These are phyloP conservation scores for Saccostrea cuccullata DNA, from an alignment of 1,140 invertebrate genomes.

Conservation along the genomic window DNA sequence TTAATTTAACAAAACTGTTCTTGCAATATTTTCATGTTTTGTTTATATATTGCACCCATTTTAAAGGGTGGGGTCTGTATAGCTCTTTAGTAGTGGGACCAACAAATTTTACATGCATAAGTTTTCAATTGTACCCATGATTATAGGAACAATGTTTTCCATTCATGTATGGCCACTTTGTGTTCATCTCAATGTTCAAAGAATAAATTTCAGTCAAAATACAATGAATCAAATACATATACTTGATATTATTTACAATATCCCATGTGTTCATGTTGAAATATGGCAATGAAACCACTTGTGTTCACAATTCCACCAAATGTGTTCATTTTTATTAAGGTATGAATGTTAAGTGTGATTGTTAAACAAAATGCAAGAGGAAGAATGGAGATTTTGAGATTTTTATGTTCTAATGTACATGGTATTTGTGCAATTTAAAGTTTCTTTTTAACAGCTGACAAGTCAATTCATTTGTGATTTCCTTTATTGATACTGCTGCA, in stretches of 20 bases:
- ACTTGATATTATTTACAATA: not conserved
- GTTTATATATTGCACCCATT: not conserved
- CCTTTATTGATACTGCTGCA: not conserved
- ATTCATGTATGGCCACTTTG: not conserved
- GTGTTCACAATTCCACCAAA: constrained; percentile 29
- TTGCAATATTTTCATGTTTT: constrained; percentile 10
- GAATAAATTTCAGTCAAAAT: not conserved
- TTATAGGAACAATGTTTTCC: not conserved
- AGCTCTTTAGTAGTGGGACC: not conserved
- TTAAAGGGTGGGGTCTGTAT: not conserved
- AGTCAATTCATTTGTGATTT: constrained; percentile 2
- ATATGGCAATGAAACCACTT: not conserved
- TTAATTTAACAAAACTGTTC: not conserved
- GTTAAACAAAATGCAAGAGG: not conserved
- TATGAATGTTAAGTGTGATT: constrained; percentile 23
- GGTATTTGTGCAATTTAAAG: not conserved
- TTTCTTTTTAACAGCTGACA: not conserved
- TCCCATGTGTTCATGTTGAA: not conserved
- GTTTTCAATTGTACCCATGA: not conserved
- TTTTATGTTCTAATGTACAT: not conserved
- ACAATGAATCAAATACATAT: not conserved
- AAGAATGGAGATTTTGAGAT: not conserved
- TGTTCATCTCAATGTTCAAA: constrained; percentile 9
- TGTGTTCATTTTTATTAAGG: constrained; percentile 21
- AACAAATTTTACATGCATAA: not conserved